Base-by-base conservation (phyloP, 1,140 invertebrate species). In the Drosophila kohkoa region DNA sequence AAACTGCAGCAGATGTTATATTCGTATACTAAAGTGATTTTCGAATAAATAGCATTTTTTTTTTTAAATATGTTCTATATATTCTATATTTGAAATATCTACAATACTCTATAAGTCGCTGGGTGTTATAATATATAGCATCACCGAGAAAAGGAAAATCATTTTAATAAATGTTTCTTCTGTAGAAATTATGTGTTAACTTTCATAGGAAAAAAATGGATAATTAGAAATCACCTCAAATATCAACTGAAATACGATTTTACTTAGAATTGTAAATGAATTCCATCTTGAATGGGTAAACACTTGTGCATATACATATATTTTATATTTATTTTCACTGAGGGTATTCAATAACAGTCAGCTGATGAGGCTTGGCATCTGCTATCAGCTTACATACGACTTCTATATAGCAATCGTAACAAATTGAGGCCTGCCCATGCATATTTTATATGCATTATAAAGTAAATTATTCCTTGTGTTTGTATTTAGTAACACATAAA, bases 1-100 rank as follows among this genome's bases (percentile, higher is more conserved):
- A 30, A 48, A 49, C 59, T 70, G 38, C 48, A 52, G 28, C 41
- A 43, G 4, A n/a, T 13, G 41, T 43, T 43, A 4, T 43, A 5
- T 38, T 38, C 8, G 35, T 3, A 11, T 1, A 38, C 10, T 10
- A 2, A 38, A 38, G 11, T 38, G 7, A 38, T 38, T 3, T 38
- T 0, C 35, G 35, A 38, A 32, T 7, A 11, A 38, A 38, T 38
- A 38, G 35, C 10, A 38, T 38, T 38, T 11, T 38, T 38, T 2
- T 38, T 38, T 38, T 11, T 3, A 38, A 10, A 32, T 20, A 20
- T 25, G 20, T 15, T 15, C 15, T 15, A 25, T 20, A 20, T 20
- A 20, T 20, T 20, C 20, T 20, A 20, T 20, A 2, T 20, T 20
- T 20, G 2, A 25, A 3, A 25, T 25, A 25, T 25, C 3, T 4